Conservation (phyloP, 2,888 invertebrate genomes). For the Leptura quadrifasciata region DNA sequence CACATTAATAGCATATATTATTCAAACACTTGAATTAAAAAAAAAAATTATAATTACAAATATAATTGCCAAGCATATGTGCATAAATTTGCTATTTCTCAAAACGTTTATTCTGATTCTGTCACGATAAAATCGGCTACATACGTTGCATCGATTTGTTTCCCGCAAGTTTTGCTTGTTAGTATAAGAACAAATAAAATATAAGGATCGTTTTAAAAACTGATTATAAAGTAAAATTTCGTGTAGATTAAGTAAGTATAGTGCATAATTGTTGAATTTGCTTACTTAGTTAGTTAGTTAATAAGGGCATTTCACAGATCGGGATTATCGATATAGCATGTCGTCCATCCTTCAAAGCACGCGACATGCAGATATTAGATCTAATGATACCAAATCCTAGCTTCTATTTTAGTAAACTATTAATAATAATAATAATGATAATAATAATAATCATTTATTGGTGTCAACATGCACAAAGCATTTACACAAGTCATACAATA, state of each 20-base stretch:
- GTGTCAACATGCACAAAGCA: too few species aligned
- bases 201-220: neutral
- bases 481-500: too few species aligned
- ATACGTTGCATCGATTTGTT: constrained; percentile 9
- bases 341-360: too few species aligned
- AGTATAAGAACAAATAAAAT: neutral
- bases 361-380: too few species aligned
- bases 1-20: neutral
- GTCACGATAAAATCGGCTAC: constrained; percentile 6
- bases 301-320: too few species aligned
- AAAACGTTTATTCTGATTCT: constrained; percentile 18
- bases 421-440: too few species aligned
- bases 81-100: constrained; percentile 22
- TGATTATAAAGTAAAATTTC: neutral
- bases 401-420: too few species aligned
- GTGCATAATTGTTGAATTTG: neutral
- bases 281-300: too few species aligned
- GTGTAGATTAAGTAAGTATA: neutral
- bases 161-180: constrained; percentile 7
- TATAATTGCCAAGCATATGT: constrained; percentile 20
- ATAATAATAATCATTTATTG: too few species aligned
- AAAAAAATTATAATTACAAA: constrained; percentile 27
- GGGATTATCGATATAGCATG: too few species aligned
- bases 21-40: constrained; percentile 16
- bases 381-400: too few species aligned